phyloP scores from a whole-genome alignment of 2,797 vertebrate species.

The Okamejei kenojei region DNA sequence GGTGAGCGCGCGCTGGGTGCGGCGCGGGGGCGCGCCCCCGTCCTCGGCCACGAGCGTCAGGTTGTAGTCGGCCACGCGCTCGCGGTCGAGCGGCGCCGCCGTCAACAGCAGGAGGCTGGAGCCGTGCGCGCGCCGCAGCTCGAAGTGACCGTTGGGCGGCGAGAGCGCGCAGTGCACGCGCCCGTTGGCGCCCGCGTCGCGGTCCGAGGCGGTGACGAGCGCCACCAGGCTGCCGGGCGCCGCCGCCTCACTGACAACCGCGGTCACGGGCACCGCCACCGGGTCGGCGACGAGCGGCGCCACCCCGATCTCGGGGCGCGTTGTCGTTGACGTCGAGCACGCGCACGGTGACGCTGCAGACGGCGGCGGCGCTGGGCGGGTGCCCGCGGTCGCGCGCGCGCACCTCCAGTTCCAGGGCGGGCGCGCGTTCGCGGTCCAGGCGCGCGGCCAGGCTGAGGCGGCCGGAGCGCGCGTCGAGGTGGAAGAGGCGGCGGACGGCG shows the following conservation, averaged over 20 bases:
- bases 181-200: slow-evolving; percentile 74
- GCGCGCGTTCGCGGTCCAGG: slow-evolving; percentile 82
- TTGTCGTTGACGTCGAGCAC: slow-evolving; percentile 89
- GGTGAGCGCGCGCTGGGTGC: slow-evolving; percentile 71
- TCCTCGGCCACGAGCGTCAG: slow-evolving; percentile 85
- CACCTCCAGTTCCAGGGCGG: slow-evolving; percentile 84
- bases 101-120: slow-evolving; percentile 89
- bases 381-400: slow-evolving; percentile 74
- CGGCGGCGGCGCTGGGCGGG: slow-evolving; percentile 70
- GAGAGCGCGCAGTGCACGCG: slow-evolving; percentile 78
- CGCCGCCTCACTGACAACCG: slow-evolving; percentile 77
- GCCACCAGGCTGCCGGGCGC: slow-evolving; percentile 82
- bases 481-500: slow-evolving; percentile 75
- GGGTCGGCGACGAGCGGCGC: slow-evolving; percentile 67
- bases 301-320: slow-evolving; percentile 76
- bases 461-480: slow-evolving; percentile 71
- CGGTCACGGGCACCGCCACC: slow-evolving; percentile 49
- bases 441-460: slow-evolving; percentile 69
- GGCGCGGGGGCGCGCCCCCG: slow-evolving; percentile 74
- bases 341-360: slow-evolving; percentile 79
- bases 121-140: slow-evolving; percentile 77
- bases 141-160: slow-evolving; percentile 77
- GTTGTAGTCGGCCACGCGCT: slow-evolving; percentile 81
- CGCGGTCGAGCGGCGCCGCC: slow-evolving; percentile 67
- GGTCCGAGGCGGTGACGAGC: slow-evolving; percentile 84